Evolutionary conservation across 2,113 vertebrate genomes (phyloP).

Genomic region (Sclerurus mexicanus): DNA sequence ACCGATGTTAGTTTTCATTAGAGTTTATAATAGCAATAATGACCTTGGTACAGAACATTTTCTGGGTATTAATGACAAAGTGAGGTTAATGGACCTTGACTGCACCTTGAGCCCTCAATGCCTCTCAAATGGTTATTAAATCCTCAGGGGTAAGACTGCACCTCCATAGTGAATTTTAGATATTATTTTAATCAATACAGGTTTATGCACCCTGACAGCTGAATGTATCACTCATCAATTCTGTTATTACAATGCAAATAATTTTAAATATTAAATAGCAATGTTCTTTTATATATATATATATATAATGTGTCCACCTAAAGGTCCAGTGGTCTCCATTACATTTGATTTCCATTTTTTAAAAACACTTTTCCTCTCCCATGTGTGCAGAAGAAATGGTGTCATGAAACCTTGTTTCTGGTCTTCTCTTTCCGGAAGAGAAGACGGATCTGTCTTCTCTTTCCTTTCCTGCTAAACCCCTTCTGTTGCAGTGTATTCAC

Average conservation of each 20-base stretch:
- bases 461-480: neutral
- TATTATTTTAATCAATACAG: slow-evolving; percentile 35
- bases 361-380: neutral
- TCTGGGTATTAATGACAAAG: slow-evolving; percentile 26
- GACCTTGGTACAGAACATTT: slow-evolving; percentile 14
- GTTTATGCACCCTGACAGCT: neutral
- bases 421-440: too few relatives aligned
- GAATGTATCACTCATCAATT: neutral
- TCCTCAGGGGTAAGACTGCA: neutral
- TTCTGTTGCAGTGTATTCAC: neutral
- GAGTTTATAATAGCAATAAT: neutral
- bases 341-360: neutral
- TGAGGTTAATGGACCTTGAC: slow-evolving; percentile 46
- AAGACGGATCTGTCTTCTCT: neutral
- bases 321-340: neutral
- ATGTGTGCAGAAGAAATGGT: neutral
- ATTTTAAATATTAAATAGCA: neutral
- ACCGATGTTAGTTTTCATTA: neutral
- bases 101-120: slow-evolving; percentile 4
- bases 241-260: neutral
- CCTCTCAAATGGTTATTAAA: slow-evolving; percentile 35
- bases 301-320: neutral
- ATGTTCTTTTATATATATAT: neutral
- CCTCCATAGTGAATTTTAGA: neutral
- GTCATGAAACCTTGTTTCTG: neutral